A percentile compares a stretch with the other conserved stretches of the same genome.
Conservation (phyloP, 2,113 vertebrate species). For the Chaenocephalus aceratus region DNA sequence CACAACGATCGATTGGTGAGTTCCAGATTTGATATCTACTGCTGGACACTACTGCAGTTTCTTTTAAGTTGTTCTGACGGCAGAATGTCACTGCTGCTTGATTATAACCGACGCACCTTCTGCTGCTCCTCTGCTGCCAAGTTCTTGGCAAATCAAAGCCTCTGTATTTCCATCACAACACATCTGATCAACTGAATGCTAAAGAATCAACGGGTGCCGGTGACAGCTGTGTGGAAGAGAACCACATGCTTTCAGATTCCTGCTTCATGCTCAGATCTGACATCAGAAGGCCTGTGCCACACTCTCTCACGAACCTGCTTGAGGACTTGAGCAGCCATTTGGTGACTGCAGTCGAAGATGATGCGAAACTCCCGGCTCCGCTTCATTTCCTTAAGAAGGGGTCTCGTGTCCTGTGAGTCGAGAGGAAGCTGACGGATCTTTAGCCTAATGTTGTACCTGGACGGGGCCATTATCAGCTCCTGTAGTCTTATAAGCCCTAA, state of each 20-base stretch:
- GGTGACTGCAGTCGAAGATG: slow-evolving; percentile 97
- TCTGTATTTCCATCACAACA: slow-evolving; percentile 10
- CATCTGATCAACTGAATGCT: slow-evolving; percentile 3
- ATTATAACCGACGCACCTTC: slow-evolving; percentile 12
- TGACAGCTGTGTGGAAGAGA: slow-evolving; percentile 4
- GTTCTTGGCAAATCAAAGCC: slow-evolving; percentile 18
- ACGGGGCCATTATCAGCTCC: slow-evolving; percentile 98
- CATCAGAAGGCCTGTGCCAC: not conserved
- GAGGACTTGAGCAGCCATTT: slow-evolving; percentile 97
- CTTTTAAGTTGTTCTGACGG: not conserved
- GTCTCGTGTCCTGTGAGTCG: slow-evolving; percentile 90
- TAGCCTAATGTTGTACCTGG: slow-evolving; percentile 96
- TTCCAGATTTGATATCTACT: not conserved
- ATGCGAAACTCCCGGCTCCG: slow-evolving; percentile 96
- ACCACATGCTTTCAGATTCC: not conserved
- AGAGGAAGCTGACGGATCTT: slow-evolving; percentile 98
- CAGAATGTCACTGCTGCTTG: slow-evolving; percentile 4
- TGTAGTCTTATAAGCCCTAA: slow-evolving; percentile 96
- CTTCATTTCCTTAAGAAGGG: slow-evolving; percentile 99
- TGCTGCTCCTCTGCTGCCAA: not conserved
- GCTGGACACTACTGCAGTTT: not conserved
- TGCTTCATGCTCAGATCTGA: not conserved
- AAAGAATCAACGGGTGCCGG: slow-evolving; percentile 1
- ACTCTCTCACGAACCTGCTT: slow-evolving; percentile 88
- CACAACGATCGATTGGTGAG: not conserved